phyloP scores from a whole-genome alignment of 2,797 vertebrate genomes.

The Acanthopagrus latus region DNA sequence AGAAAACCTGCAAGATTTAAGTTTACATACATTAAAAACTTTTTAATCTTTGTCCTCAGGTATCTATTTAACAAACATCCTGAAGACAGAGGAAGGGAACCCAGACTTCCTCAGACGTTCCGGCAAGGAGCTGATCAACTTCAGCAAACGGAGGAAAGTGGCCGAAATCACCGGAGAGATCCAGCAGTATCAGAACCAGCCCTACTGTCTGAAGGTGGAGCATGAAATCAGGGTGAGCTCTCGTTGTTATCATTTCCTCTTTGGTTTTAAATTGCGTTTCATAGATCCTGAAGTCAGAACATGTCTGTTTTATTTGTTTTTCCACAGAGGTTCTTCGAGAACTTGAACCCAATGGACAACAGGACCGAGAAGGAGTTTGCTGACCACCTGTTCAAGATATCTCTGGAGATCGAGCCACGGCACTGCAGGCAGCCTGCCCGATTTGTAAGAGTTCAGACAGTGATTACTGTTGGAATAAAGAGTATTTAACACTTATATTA shows the following conservation, averaged over 20 bases:
- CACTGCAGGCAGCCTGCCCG: constrained; percentile 94
- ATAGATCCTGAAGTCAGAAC: not conserved
- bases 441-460: constrained; percentile 89
- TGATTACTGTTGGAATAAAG: too few relatives aligned
- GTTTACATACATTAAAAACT: not conserved
- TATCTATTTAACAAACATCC: constrained; percentile 99
- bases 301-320: not conserved
- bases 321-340: constrained; percentile 95
- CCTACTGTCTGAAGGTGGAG: constrained; percentile 95
- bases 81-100: constrained; percentile 99
- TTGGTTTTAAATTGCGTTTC: not conserved
- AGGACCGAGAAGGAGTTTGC: constrained; percentile 94
- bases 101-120: constrained; percentile 96
- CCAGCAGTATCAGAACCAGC: constrained; percentile 99
- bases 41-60: constrained; percentile 77
- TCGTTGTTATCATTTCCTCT: fast-evolving
- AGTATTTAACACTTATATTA: not conserved
- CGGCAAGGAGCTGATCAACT: constrained; percentile 97
- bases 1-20: not conserved
- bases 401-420: constrained; percentile 95
- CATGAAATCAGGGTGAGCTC: constrained; percentile 92
- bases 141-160: constrained; percentile 98
- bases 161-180: constrained; percentile 99
- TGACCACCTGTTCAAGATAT: constrained; percentile 97
- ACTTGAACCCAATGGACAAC: constrained; percentile 96